A percentile compares a stretch with the other conserved stretches of the same genome.
phyloP scores from a whole-genome alignment of 2,888 invertebrate genomes.

The Biston betularia region DNA sequence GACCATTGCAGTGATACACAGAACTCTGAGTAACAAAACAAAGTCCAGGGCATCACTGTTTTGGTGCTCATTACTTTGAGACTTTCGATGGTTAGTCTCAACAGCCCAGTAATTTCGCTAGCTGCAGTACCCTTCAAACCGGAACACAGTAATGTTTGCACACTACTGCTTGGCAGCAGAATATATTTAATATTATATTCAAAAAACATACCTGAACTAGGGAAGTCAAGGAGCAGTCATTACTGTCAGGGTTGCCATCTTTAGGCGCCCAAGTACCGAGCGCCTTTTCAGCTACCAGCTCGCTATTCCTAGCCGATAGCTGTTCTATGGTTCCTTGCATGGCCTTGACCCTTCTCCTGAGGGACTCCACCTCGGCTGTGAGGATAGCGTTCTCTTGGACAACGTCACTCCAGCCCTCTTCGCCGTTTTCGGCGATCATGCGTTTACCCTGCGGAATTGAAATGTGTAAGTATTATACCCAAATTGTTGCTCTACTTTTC shows the following conservation, averaged over 20 bases:
- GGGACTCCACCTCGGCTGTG: conserved; percentile 94
- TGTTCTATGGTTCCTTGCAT: conserved; percentile 97
- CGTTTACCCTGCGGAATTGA: conserved; percentile 91
- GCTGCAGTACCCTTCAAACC: too few relatives aligned
- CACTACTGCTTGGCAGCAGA: too few relatives aligned
- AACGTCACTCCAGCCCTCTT: conserved; percentile 96
- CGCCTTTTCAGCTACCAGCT: conserved; percentile 92
- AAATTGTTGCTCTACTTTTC: background rate
- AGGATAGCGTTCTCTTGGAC: conserved; percentile 98
- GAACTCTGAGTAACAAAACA: too few relatives aligned
- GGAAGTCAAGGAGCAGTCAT: conserved; percentile 75
- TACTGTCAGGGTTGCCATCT: conserved; percentile 70
- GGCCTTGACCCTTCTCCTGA: conserved; percentile 96
- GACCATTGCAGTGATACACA: too few relatives aligned
- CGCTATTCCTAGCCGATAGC: conserved; percentile 93
- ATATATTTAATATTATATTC: too few relatives aligned
- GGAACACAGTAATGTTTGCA: too few relatives aligned
- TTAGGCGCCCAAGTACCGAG: conserved; percentile 87
- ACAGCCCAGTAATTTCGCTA: too few relatives aligned
- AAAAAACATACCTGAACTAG: conserved; percentile 81
- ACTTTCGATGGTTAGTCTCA: too few relatives aligned
- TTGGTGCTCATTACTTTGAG: too few relatives aligned
- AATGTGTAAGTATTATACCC: background rate
- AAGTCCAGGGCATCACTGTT: too few relatives aligned
- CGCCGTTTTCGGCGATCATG: conserved; percentile 94